phyloP scores from a whole-genome alignment of 2,113 vertebrate species.

The Limanda limanda region DNA sequence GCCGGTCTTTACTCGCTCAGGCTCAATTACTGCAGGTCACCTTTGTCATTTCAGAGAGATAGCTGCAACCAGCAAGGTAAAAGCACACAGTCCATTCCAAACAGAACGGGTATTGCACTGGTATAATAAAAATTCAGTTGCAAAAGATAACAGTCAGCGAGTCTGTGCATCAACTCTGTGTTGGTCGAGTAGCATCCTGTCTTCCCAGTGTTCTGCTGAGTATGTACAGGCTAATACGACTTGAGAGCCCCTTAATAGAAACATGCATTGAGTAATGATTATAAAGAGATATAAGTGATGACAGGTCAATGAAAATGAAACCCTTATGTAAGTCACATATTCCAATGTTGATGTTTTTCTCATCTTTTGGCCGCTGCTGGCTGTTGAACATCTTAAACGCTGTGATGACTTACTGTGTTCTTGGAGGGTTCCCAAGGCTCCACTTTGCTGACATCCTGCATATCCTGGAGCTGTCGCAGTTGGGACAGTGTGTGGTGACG shows the following conservation, averaged over 20 bases:
- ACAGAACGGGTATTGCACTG: too few relatives aligned
- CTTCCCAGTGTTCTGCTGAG: neutral
- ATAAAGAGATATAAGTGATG: constrained; percentile 2
- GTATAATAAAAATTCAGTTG: too few relatives aligned
- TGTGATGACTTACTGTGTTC: constrained; percentile 86
- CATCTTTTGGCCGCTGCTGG: neutral
- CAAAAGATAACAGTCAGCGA: neutral
- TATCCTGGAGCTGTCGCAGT: constrained; percentile 97
- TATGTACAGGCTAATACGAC: neutral
- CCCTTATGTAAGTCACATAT: neutral
- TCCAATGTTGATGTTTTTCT: neutral
- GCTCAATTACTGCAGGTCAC: too few relatives aligned
- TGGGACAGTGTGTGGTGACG: constrained; percentile 98
- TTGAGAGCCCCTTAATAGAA: too few relatives aligned
- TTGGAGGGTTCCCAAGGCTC: constrained; percentile 99
- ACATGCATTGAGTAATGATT: neutral
- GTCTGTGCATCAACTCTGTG: neutral
- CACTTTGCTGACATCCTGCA: constrained; percentile 99
- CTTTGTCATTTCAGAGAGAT: too few relatives aligned
- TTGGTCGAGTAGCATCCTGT: neutral
- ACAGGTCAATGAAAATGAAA: neutral
- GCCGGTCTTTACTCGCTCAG: too few relatives aligned
- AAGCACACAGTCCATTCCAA: too few relatives aligned
- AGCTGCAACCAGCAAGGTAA: too few relatives aligned
- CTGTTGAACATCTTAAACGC: neutral